Evolutionary conservation across 2,888 invertebrate species (phyloP).

Genomic region (Patella depressa): DNA sequence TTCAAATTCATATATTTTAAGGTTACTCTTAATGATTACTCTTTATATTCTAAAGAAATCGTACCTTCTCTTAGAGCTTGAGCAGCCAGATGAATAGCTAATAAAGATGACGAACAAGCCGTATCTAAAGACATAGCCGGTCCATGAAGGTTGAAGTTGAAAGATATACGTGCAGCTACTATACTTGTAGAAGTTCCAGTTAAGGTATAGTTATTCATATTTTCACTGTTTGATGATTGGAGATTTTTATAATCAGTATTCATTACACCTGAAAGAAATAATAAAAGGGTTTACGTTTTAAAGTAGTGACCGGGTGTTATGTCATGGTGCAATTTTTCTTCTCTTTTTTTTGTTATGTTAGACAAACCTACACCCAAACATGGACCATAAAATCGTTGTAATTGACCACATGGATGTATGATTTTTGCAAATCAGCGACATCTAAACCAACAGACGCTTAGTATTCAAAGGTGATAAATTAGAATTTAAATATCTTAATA

Average conservation of each 20-base stretch:
- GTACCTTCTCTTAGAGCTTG: slow-evolving; percentile 45
- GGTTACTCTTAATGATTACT: too few relatives aligned
- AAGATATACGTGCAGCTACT: slow-evolving; percentile 37
- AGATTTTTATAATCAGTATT: slow-evolving; percentile 9
- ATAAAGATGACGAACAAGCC: slow-evolving; percentile 43
- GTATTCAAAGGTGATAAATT: too few relatives aligned
- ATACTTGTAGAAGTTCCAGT: slow-evolving; percentile 32
- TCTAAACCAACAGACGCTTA: too few relatives aligned
- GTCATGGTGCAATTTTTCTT: too few relatives aligned
- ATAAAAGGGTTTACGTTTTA: background rate
- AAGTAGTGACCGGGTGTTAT: too few relatives aligned
- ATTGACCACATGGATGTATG: too few relatives aligned
- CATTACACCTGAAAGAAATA: slow-evolving; percentile 14
- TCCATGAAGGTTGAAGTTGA: slow-evolving; percentile 39
- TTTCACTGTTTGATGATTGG: background rate
- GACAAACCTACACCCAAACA: too few relatives aligned
- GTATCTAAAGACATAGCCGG: slow-evolving; percentile 44
- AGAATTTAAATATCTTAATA: too few relatives aligned
- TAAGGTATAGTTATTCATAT: slow-evolving; percentile 28
- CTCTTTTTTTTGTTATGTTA: too few relatives aligned
- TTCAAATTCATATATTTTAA: too few relatives aligned
- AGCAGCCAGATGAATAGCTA: slow-evolving; percentile 53
- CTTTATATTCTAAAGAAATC: background rate
- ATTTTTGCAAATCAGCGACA: too few relatives aligned
- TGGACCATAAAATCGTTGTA: too few relatives aligned